Conservation (phyloP, 2,113 vertebrate genomes). For the Calonectris borealis region DNA sequence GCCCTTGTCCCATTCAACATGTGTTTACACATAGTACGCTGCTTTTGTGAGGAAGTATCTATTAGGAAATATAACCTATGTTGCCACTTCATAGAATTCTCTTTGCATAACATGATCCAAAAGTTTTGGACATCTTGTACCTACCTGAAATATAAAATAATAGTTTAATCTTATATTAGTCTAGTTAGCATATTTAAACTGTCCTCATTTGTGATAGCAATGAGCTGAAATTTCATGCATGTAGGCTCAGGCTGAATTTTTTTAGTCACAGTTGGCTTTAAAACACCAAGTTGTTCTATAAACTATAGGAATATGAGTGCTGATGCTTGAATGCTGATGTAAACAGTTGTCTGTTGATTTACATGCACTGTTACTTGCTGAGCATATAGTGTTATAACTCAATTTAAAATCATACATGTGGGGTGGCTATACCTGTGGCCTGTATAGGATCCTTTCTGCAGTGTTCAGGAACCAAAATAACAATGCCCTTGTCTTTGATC, state of each 20-base stretch:
- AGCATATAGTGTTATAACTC: neutral
- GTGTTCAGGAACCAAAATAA: neutral
- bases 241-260: neutral
- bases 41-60: neutral
- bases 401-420: neutral
- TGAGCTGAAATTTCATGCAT: neutral
- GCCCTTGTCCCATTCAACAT: neutral
- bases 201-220: neutral
- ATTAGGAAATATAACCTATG: neutral
- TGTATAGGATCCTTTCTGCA: neutral
- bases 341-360: neutral
- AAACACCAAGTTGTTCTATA: neutral
- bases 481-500: neutral
- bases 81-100: neutral
- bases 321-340: neutral
- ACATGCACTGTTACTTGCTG: rapidly evolving
- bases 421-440: neutral
- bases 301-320: neutral
- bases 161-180: neutral
- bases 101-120: neutral
- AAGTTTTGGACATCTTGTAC: neutral
- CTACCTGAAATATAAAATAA: neutral
- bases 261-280: neutral
- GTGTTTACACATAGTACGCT: neutral
- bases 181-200: neutral